phyloP scores from a whole-genome alignment of 1,140 invertebrate species.

The Bombus picipes region DNA sequence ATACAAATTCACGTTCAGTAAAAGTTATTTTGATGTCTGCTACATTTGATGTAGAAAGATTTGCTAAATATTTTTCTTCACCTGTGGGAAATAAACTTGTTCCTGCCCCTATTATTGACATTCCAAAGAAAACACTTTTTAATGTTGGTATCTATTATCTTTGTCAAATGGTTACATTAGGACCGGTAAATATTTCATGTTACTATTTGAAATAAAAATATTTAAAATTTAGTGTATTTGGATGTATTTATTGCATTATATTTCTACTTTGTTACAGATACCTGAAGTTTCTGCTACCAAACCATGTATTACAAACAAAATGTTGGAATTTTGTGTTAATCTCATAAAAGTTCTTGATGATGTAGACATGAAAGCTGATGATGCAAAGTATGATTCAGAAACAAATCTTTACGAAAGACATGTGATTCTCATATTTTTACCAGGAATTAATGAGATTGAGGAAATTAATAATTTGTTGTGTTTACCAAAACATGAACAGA shows the following conservation, averaged over 20 bases:
- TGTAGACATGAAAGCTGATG: slow-evolving; percentile 83
- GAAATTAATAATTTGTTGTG: slow-evolving; percentile 80
- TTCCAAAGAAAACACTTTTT: slow-evolving; percentile 83
- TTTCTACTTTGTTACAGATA: slow-evolving; percentile 76
- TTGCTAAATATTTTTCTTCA: slow-evolving; percentile 90
- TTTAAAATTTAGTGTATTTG: slow-evolving; percentile 33
- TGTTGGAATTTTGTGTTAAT: slow-evolving; percentile 85
- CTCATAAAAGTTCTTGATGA: slow-evolving; percentile 88
- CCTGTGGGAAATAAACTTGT: slow-evolving; percentile 79
- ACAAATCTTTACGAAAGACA: slow-evolving; percentile 77
- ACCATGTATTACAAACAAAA: slow-evolving; percentile 82
- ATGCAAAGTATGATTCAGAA: slow-evolving; percentile 40
- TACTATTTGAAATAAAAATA: neutral
- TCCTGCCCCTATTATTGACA: slow-evolving; percentile 84
- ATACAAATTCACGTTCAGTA: slow-evolving; percentile 87
- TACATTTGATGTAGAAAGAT: slow-evolving; percentile 89
- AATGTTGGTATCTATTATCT: slow-evolving; percentile 88
- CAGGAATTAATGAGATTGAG: slow-evolving; percentile 93
- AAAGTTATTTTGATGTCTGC: slow-evolving; percentile 95
- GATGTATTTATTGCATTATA: neutral
- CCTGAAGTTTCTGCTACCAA: slow-evolving; percentile 81
- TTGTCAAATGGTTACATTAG: slow-evolving; percentile 83
- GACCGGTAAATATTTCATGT: slow-evolving; percentile 71
- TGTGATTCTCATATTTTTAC: slow-evolving; percentile 93
- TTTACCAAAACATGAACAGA: slow-evolving; percentile 69